Conservation (phyloP, 1,140 invertebrate species). For the Drosophila insularis region DNA sequence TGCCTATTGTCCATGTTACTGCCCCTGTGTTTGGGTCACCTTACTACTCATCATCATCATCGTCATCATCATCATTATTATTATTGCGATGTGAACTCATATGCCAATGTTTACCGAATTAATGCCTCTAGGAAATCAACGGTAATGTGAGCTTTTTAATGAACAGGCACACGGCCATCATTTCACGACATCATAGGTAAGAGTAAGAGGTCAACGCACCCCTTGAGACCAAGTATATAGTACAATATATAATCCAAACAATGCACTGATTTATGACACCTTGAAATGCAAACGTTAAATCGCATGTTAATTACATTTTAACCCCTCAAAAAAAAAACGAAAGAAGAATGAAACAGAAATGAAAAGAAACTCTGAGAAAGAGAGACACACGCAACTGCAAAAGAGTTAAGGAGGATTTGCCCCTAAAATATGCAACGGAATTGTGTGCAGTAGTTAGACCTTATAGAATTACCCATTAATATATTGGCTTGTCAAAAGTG, state of each 20-base stretch:
- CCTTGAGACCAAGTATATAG: not conserved
- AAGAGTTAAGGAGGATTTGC: not conserved
- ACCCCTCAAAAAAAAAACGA: not conserved
- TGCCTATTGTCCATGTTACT: not conserved
- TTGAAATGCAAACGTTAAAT: conserved; percentile 60
- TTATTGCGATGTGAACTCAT: conserved; percentile 14
- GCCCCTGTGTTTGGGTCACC: not conserved
- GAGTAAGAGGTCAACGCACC: conserved; percentile 16
- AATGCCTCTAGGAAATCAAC: conserved; percentile 56
- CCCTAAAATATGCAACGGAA: conserved; percentile 27
- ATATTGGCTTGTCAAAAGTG: conserved; percentile 56
- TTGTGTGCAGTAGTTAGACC: conserved; percentile 30
- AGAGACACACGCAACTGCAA: conserved; percentile 9
- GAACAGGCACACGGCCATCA: conserved; percentile 21
- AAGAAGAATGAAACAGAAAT: not conserved
- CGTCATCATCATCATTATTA: not conserved
- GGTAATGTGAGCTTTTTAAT: conserved; percentile 64
- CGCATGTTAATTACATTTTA: conserved; percentile 66
- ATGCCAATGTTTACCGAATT: conserved; percentile 26
- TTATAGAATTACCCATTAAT: conserved; percentile 37
- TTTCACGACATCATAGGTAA: not conserved
- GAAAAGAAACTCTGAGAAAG: conserved; percentile 1
- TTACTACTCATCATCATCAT: not conserved
- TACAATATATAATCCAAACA: conserved; percentile 38
- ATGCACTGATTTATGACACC: conserved; percentile 69